Percentiles rank a stretch among this genome's conserved stretches.
Conservation (phyloP, 2,888 invertebrate species). For the Xestia sexstrigata region DNA sequence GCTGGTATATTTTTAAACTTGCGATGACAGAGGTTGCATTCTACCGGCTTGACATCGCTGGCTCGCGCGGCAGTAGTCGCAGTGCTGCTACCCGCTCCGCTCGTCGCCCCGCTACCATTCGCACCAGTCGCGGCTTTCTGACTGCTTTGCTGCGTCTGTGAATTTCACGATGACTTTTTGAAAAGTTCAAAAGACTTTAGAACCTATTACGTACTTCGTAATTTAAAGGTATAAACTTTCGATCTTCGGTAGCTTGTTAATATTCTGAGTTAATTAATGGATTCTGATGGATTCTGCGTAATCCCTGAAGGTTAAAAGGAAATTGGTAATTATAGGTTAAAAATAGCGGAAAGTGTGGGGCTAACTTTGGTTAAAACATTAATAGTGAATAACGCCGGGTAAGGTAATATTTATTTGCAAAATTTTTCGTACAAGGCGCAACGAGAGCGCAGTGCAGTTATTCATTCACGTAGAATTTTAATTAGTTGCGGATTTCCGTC, state of each 20-base stretch:
- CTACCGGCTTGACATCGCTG: slow-evolving; percentile 95
- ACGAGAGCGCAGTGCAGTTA: slow-evolving; percentile 82
- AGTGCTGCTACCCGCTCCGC: slow-evolving; percentile 73
- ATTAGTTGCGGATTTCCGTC: slow-evolving; percentile 86
- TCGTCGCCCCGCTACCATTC: slow-evolving; percentile 75
- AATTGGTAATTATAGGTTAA: slow-evolving; percentile 82
- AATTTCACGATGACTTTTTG: slow-evolving; percentile 83
- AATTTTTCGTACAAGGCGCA: slow-evolving; percentile 68
- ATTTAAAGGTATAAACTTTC: slow-evolving; percentile 87
- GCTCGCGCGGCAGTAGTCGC: slow-evolving; percentile 78
- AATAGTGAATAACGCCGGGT: slow-evolving; percentile 41
- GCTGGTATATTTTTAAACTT: slow-evolving; percentile 99
- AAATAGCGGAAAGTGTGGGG: slow-evolving; percentile 65
- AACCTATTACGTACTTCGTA: slow-evolving; percentile 87
- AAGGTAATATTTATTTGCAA: slow-evolving; percentile 66
- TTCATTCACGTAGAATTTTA: slow-evolving; percentile 87
- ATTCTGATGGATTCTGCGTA: slow-evolving; percentile 85
- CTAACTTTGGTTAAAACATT: slow-evolving; percentile 33
- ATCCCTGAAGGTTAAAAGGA: slow-evolving; percentile 80
- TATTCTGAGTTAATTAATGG: slow-evolving; percentile 88
- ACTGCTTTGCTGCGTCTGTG: slow-evolving; percentile 85
- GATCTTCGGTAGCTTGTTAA: slow-evolving; percentile 85
- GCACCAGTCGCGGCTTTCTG: slow-evolving; percentile 79
- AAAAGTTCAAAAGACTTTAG: slow-evolving; percentile 86
- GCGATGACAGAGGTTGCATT: slow-evolving; percentile 98